Evolutionary conservation across 2,888 invertebrate species (phyloP).

Genomic region (Panopea generosa): DNA sequence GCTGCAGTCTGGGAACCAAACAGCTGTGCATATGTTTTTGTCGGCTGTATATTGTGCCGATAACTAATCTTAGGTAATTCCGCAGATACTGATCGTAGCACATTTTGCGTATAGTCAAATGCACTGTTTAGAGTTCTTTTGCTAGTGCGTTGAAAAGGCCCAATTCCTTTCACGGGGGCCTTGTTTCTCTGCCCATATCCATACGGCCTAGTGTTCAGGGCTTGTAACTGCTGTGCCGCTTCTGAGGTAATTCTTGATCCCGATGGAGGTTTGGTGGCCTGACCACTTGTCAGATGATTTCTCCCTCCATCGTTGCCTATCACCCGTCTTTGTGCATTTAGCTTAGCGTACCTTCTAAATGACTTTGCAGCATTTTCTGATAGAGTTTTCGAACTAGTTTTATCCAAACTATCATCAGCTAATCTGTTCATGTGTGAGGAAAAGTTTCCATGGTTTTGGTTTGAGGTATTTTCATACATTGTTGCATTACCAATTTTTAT

Average conservation of each 20-base stretch:
- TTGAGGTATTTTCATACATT: too few relatives aligned
- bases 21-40: slow-evolving; percentile 54
- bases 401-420: too few relatives aligned
- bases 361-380: slow-evolving; percentile 46
- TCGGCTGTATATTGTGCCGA: slow-evolving; percentile 54
- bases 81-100: slow-evolving; percentile 62
- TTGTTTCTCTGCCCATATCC: slow-evolving; percentile 51
- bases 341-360: slow-evolving; percentile 52
- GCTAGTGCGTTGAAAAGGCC: slow-evolving; percentile 48
- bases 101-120: slow-evolving; percentile 33
- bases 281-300: slow-evolving; percentile 23
- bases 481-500: too few relatives aligned
- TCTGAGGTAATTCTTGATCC: slow-evolving; percentile 21
- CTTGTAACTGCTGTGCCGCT: slow-evolving; percentile 34
- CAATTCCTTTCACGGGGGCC: slow-evolving; percentile 39
- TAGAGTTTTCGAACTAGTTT: slow-evolving; percentile 30
- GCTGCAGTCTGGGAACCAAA: slow-evolving; percentile 29
- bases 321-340: slow-evolving; percentile 20
- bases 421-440: too few relatives aligned
- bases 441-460: too few relatives aligned
- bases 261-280: slow-evolving; percentile 24
- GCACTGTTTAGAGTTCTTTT: slow-evolving; percentile 46
- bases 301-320: not conserved
- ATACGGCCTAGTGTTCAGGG: slow-evolving; percentile 64
- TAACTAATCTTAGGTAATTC: slow-evolving; percentile 65